Evolutionary conservation across 2,113 vertebrate species (phyloP).

Genomic region (Naja naja): DNA sequence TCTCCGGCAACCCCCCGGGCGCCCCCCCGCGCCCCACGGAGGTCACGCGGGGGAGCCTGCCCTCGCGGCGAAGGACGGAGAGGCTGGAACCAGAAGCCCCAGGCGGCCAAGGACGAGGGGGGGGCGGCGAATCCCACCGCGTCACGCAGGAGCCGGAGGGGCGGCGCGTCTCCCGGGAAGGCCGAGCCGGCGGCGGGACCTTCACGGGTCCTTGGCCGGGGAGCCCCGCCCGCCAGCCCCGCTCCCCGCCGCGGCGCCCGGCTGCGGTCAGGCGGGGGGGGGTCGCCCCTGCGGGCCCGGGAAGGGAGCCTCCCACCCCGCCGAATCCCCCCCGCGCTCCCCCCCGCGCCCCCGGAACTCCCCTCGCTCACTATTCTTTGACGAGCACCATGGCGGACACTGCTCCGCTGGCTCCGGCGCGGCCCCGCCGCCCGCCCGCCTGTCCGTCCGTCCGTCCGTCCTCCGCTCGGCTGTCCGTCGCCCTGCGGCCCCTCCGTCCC

Average conservation of each 20-base stretch:
- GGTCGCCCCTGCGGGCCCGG: not conserved
- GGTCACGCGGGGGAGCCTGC: not conserved
- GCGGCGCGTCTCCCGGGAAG: not conserved
- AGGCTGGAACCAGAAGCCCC: not conserved
- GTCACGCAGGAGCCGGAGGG: not conserved
- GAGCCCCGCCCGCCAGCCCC: not conserved
- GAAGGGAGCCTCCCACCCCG: not conserved
- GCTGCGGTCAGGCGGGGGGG: not conserved
- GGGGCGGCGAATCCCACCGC: not conserved
- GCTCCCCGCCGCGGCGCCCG: not conserved
- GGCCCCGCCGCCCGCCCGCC: constrained; percentile 12
- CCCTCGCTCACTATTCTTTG: constrained; percentile 70
- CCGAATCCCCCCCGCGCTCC: not conserved
- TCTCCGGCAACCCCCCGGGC: not conserved
- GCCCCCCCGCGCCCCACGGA: not conserved
- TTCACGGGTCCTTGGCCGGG: not conserved
- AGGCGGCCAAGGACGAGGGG: not conserved
- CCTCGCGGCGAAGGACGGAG: not conserved
- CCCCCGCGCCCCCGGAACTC: constrained; percentile 12
- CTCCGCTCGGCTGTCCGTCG: not conserved
- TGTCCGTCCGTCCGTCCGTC: not conserved
- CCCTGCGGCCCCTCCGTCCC: constrained; percentile 44
- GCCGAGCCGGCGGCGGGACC: not conserved
- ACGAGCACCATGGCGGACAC: constrained; percentile 66
- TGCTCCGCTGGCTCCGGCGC: constrained; percentile 38